Conservation (phyloP, 2,888 invertebrate species). For the Ectemnius lituratus region DNA sequence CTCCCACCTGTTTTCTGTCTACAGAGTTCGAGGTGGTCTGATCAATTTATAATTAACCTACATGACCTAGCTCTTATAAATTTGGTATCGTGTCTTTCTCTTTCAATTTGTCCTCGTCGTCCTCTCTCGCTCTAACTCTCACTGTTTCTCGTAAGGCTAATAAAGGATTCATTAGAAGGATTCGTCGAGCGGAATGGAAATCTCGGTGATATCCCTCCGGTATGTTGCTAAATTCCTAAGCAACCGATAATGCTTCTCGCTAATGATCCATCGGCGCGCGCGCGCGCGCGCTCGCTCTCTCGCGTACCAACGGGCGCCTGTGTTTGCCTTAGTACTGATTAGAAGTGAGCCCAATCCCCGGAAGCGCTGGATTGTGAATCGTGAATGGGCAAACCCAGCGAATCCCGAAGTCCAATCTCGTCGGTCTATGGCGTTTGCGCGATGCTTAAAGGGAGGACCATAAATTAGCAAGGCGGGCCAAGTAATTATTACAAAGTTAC, state of each 20-base stretch:
- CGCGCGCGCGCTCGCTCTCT: too few species aligned
- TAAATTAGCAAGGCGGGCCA: not conserved
- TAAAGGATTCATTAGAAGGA: slow-evolving; percentile 56
- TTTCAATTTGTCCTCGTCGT: too few species aligned
- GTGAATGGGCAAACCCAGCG: too few species aligned
- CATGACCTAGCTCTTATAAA: slow-evolving; percentile 34
- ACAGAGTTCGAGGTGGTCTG: slow-evolving; percentile 62
- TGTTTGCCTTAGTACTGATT: slow-evolving; percentile 45
- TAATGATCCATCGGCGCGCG: slow-evolving; percentile 22
- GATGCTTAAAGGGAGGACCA: not conserved
- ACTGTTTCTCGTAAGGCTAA: slow-evolving; percentile 4
- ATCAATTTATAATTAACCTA: slow-evolving; percentile 69
- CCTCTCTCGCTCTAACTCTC: too few species aligned
- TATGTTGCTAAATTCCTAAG: slow-evolving; percentile 37
- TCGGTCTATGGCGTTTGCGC: not conserved
- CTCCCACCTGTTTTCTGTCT: slow-evolving; percentile 38
- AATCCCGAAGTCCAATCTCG: too few species aligned
- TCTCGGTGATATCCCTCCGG: slow-evolving; percentile 33
- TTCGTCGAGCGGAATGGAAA: slow-evolving; percentile 40
- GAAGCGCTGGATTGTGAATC: too few species aligned
- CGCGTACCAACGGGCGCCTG: too few species aligned
- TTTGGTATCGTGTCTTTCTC: slow-evolving; percentile 40
- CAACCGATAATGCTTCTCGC: slow-evolving; percentile 13
- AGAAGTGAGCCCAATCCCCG: not conserved
- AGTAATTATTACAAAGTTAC: not conserved